Base-by-base conservation (phyloP, 2,797 vertebrate species). In the Emydoidea blandingii region DNA sequence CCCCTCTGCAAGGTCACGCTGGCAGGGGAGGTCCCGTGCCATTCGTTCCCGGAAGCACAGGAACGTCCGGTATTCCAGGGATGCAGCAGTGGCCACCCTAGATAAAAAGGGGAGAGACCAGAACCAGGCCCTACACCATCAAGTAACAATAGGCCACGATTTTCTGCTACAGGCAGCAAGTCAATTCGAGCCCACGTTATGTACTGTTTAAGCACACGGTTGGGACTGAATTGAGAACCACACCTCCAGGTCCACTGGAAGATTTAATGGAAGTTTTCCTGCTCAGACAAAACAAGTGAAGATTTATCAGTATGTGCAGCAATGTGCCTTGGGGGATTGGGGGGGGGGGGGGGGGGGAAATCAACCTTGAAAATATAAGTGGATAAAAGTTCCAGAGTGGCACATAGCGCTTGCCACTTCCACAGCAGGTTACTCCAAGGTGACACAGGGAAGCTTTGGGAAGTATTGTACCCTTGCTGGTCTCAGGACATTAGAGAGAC, bases 261-360 rank as follows among this genome's bases (percentile, higher is more conserved):
- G 15, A 65, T 65, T 65, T 65, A 65, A 16, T 65, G 34, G 31
- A n/a, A 34, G 62, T 18, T n/a, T 65, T 65, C 34, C 62, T n/a
- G 59, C 15, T 34, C 31, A 18, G 62, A 65, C 31, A 65, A 65
- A n/a, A 65, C 8, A 34, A 65, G 62, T 16, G 34, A 65, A 65
- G 15, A 65, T n/a, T n/a, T 34, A 18, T 18, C 62, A 7, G 62
- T 37, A 16, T 68, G 34, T 37, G 16, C n/a, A 68, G 62, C 62
- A 18, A 10, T 21, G 34, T 68, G 62, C 62, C 62, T 19, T 65
- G 57, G 57, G 29, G 27, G 12, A 53, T 19, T 41, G 41, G 41
- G 4, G 47, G 11, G 1, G 3, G 11, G 5, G 3, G 29, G 5
- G 6, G 31, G 6, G 1, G 62, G 7, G 2, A 19, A 65, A n/a